These are phyloP conservation scores for Drosophila setifemur DNA, from an alignment of 1,140 invertebrate species.

Conservation along the genomic window DNA sequence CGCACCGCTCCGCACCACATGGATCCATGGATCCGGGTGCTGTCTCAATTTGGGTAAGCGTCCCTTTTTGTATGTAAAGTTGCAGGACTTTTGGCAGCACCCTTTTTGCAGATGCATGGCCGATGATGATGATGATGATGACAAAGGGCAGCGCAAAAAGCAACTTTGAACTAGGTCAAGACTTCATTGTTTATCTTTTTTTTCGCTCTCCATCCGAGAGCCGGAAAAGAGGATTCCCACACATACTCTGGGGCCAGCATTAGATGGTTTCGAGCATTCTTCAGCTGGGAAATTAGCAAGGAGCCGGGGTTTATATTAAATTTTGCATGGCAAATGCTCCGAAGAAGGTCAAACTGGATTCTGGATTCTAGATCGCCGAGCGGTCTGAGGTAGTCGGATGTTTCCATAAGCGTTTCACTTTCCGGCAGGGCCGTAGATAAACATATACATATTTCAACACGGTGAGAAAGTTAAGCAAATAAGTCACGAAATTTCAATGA, in stretches of 20 bases:
- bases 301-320: conserved; percentile 61
- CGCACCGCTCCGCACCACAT: no score
- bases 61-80: conserved; percentile 66
- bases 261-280: conserved; percentile 65
- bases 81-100: conserved; percentile 39
- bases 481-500: no score
- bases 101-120: conserved; percentile 7
- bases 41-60: conserved; percentile 69
- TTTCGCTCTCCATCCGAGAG: background rate
- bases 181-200: conserved; percentile 75
- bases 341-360: conserved; percentile 51
- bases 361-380: no score
- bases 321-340: conserved; percentile 53
- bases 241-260: conserved; percentile 38
- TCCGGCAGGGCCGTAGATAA: conserved; percentile 67
- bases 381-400: conserved; percentile 43
- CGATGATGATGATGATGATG: conserved; percentile 58
- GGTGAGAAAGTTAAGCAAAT: no score
- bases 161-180: conserved; percentile 62
- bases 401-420: conserved; percentile 74
- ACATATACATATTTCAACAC: conserved; percentile 28
- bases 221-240: conserved; percentile 24
- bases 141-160: conserved; percentile 63
- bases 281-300: conserved; percentile 61
- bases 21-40: conserved; percentile 8